Evolutionary conservation across 1,140 invertebrate genomes (phyloP).

Genomic region (Drosophila murphyi): DNA sequence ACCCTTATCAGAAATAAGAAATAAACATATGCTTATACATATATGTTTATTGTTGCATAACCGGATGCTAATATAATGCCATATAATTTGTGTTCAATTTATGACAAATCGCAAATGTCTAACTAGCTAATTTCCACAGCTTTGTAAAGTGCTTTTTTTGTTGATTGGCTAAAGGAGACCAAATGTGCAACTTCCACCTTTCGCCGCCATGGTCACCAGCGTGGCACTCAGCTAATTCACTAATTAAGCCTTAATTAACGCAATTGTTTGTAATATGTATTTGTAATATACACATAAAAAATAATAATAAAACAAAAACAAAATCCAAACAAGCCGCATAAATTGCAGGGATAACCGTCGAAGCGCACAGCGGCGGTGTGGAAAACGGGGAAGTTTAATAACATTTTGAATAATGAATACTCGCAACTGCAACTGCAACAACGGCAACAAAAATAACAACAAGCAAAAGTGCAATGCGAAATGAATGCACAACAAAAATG

Average conservation of each 20-base stretch:
- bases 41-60: too few relatives aligned
- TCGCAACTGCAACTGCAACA: constrained; percentile 27
- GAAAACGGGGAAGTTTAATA: constrained; percentile 77
- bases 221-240: constrained; percentile 44
- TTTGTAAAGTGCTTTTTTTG: constrained; percentile 40
- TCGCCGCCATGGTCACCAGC: constrained; percentile 65
- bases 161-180: constrained; percentile 34
- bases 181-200: constrained; percentile 68
- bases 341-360: constrained; percentile 58
- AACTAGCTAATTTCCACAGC: constrained; percentile 22
- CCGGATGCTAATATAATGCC: not conserved
- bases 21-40: not conserved
- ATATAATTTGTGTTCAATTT: constrained; percentile 5
- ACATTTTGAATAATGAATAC: constrained; percentile 78
- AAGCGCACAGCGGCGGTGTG: constrained; percentile 23
- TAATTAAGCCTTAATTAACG: constrained; percentile 78
- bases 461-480: constrained; percentile 51
- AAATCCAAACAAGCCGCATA: constrained; percentile 18
- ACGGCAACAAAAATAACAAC: constrained; percentile 38
- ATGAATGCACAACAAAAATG: constrained; percentile 54
- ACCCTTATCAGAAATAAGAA: not conserved
- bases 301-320: constrained; percentile 16
- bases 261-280: constrained; percentile 40
- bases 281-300: constrained; percentile 13
- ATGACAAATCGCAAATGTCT: constrained; percentile 29